Percentiles rank a stretch among this genome's conserved stretches.
These are phyloP conservation scores for Oenanthe oenanthe DNA, from an alignment of 2,113 vertebrate species.

Conservation along the genomic window DNA sequence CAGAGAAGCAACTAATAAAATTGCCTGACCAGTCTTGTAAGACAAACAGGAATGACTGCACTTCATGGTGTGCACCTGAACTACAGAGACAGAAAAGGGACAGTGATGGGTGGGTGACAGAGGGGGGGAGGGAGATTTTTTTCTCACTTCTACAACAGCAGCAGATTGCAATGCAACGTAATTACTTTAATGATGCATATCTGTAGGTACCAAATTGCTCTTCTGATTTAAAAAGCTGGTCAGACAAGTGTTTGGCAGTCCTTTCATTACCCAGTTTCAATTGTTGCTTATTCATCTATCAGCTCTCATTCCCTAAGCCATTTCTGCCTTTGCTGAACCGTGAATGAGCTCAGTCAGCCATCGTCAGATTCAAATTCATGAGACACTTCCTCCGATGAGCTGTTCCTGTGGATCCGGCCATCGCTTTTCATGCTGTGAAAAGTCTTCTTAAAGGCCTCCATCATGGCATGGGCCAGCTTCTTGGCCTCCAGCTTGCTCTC, in stretches of 20 bases:
- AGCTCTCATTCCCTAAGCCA: constrained; percentile 72
- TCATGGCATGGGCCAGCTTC: constrained; percentile 98
- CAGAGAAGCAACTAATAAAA: constrained; percentile 49
- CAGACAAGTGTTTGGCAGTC: constrained; percentile 75
- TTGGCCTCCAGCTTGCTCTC: constrained; percentile 98
- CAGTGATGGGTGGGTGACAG: background rate
- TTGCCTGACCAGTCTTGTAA: constrained; percentile 47
- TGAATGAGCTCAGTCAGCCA: constrained; percentile 74
- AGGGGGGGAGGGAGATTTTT: background rate
- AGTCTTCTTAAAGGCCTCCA: constrained; percentile 99
- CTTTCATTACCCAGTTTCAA: constrained; percentile 70
- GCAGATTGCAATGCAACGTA: constrained; percentile 75
- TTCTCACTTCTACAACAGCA: constrained; percentile 77
- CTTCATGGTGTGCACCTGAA: constrained; percentile 7
- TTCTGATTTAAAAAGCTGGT: constrained; percentile 77
- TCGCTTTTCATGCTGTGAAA: constrained; percentile 99
- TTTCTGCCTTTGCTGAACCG: constrained; percentile 63
- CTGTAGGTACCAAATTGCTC: constrained; percentile 76
- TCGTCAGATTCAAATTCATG: constrained; percentile 91
- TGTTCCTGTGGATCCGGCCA: constrained; percentile 93
- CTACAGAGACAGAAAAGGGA: background rate
- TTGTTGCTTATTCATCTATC: constrained; percentile 63
- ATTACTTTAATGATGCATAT: constrained; percentile 78
- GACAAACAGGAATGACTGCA: constrained; percentile 54
- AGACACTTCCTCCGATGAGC: constrained; percentile 88